Evolutionary conservation across 2,888 invertebrate species (phyloP), one percentile per base, ranked within the genome.

Genomic region (Scaptomyza caliginosa): DNA sequence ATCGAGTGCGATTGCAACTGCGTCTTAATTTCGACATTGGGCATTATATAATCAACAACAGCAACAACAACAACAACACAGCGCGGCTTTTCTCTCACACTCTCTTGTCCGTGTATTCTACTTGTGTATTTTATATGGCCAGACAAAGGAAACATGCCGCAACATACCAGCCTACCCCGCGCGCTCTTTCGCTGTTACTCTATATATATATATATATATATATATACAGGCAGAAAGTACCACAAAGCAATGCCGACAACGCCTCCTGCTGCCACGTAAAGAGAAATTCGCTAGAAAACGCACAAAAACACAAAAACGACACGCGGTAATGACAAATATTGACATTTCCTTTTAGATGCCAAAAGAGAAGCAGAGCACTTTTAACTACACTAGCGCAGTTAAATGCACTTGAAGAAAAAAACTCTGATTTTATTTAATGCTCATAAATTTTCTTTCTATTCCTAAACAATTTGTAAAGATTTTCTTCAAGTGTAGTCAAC

Each of bases 261-360:
- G 45, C 24, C 34, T 36, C 11, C 19, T 13, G 2, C 13, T 23
- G 39, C 23, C n/a, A 23, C 39, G 8, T n/a, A n/a, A 17, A 49
- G 13, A 62, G 63, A 86, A 82, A 55, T 79, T 83, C 84, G 86
- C 86, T 68, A 66, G 80, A 83, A 81, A 80, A 63, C 69, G 74
- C 68, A 63, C 52, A 60, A 60, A 51, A 67, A 54, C 38, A 63
- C 60, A 52, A 26, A 59, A 77, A 70, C 58, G 86, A 77, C 70
- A 81, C 80, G 86, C 79, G 81, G 81, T 81, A 81, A 81, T 71
- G 68, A 81, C 81, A 81, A 85, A 81, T 81, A 81, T 81, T 81
- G 86, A 85, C 81, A 85, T 82, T 82, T 71, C 71, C 70, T 74
- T 34, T 71, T 71, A 34, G 24, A 23, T 36, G 32, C 30, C 36